Base-by-base conservation (phyloP, 2,113 vertebrate genomes). In the Percina caprodes region DNA sequence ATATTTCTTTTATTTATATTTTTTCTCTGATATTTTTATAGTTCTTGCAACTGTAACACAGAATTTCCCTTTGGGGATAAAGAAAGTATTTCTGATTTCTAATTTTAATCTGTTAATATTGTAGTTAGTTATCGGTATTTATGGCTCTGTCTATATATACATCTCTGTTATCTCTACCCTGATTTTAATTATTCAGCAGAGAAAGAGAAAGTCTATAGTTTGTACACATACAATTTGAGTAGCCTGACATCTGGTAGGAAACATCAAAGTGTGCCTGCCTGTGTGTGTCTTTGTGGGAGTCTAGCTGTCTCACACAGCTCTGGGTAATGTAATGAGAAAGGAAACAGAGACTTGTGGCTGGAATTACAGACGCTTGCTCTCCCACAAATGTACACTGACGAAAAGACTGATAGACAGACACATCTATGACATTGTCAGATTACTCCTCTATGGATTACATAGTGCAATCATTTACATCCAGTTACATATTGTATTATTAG, bases 311-410 rank as follows among this genome's bases (percentile, higher is more conserved):
- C 61, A 11, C 73, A 69, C 65, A 65, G 67, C 56, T 71, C 74
- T 60, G 66, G 42, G 77, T 91, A 90, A 93, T 85, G 67, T 77
- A 88, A 93, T 86, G 81, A 86, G 78, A 80, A 76, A 83, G 89
- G 92, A 94, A 94, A 90, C 88, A 71, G 93, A 93, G 87, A 91
- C 86, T 72, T 3, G 0, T 59, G 89, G 79, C 90, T 95, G 93
- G 84, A 95, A 95, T 95, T 95, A 94, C 94, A 95, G 74, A 83
- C 74, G 49, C 56, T 30, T 1, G 19, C 80, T 85, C 85, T 56
- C 75, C 76, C 61, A 82, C 71, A 56, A 48, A 42, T 42, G 69
- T 83, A 58, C 72, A 52, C 69, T 66, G 55, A 75, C 18, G 1
- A 54, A 59, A 42, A 81, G 71, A 80, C 65, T 30, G 65, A 86